Percentiles rank a stretch among this genome's conserved stretches.
phyloP scores from a whole-genome alignment of 2,888 invertebrate species.

The Aspidapion aeneum region DNA sequence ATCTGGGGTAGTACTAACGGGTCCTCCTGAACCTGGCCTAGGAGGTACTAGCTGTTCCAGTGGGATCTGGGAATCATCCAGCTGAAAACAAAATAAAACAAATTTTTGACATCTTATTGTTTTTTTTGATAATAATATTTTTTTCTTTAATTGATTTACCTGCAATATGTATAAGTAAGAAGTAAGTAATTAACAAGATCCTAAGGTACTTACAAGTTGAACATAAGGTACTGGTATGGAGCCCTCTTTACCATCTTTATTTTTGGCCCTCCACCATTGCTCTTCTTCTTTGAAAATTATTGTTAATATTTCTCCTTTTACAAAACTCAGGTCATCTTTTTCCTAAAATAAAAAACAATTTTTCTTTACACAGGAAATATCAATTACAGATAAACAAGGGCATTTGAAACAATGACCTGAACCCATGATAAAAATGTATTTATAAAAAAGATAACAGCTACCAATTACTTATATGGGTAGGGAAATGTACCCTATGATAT shows the following conservation, averaged over 20 bases:
- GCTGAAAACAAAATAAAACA: slow-evolving; percentile 36
- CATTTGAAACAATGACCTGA: neutral
- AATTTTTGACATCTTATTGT: neutral
- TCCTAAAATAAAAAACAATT: slow-evolving; percentile 58
- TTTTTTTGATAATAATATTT: neutral
- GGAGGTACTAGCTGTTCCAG: slow-evolving; percentile 37
- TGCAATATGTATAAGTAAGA: too few relatives aligned
- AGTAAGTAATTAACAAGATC: slow-evolving; percentile 13
- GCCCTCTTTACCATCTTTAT: slow-evolving; percentile 81
- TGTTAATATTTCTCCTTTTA: slow-evolving; percentile 88
- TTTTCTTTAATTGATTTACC: too few relatives aligned
- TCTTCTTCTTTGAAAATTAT: slow-evolving; percentile 94
- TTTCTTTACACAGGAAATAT: neutral
- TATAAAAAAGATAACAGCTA: too few relatives aligned
- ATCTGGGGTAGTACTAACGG: slow-evolving; percentile 29
- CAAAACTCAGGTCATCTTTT: slow-evolving; percentile 92
- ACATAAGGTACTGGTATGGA: slow-evolving; percentile 97
- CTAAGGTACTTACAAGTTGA: slow-evolving; percentile 60
- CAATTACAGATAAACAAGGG: neutral
- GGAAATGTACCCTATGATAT: too few relatives aligned
- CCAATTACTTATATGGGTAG: too few relatives aligned
- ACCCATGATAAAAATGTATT: neutral
- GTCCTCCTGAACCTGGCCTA: slow-evolving; percentile 45
- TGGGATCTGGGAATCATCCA: slow-evolving; percentile 47
- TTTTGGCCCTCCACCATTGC: slow-evolving; percentile 98